phyloP scores from a whole-genome alignment of 2,113 vertebrate species.

The Albula goreensis region DNA sequence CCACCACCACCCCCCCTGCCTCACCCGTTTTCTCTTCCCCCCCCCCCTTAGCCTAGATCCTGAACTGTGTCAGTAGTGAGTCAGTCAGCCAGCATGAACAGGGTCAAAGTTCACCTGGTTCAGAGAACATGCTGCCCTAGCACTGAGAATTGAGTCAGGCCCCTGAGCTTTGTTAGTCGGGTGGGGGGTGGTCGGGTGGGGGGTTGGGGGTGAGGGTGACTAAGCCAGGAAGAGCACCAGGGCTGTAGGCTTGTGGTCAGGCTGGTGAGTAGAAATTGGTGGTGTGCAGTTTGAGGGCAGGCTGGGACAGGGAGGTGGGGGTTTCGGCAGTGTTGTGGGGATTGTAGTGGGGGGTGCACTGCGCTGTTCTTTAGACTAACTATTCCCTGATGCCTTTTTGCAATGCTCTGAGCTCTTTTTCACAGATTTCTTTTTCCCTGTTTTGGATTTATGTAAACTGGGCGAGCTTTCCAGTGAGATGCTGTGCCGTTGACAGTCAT shows the following conservation, averaged over 20 bases:
- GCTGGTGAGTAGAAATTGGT: neutral
- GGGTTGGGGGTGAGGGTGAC: neutral
- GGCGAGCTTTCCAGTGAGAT: neutral
- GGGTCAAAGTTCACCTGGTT: neutral
- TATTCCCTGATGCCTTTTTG: neutral
- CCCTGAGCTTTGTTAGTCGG: neutral
- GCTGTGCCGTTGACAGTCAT: neutral
- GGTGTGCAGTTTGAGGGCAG: neutral
- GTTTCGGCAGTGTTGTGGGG: neutral
- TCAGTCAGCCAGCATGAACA: neutral
- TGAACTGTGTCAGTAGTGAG: neutral
- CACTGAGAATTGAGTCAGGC: neutral
- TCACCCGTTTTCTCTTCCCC: neutral
- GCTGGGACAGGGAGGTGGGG: neutral
- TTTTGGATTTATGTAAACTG: neutral
- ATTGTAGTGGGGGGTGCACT: neutral
- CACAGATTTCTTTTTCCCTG: neutral
- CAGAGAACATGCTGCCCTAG: neutral
- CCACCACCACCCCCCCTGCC: neutral
- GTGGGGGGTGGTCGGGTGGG: neutral
- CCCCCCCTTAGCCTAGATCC: neutral
- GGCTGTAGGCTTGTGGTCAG: neutral
- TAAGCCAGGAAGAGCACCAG: neutral
- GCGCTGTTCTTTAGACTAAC: neutral
- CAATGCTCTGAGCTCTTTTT: neutral